phyloP scores from a whole-genome alignment of 1,140 invertebrate species.

The Pectinophora gossypiella region DNA sequence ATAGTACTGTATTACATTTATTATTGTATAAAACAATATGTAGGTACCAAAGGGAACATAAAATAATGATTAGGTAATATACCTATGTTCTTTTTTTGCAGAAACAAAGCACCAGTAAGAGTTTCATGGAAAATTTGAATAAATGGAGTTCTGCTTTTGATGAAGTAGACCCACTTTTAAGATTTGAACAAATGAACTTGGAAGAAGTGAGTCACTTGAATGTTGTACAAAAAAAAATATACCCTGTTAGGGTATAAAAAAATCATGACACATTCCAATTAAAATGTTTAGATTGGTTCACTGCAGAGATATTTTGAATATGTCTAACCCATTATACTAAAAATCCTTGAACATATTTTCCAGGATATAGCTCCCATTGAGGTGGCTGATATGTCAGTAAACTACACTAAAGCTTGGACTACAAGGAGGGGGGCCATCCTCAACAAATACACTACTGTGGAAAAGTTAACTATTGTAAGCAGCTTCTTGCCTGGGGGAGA shows the following conservation, averaged over 20 bases:
- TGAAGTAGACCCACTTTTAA: conserved; percentile 55
- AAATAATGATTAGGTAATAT: no score
- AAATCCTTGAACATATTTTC: neutral
- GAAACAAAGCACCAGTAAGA: conserved; percentile 41
- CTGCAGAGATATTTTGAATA: no score
- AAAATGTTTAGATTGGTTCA: no score
- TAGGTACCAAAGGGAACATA: no score
- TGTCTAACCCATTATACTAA: no score
- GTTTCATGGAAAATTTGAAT: conserved; percentile 50
- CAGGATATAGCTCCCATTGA: conserved; percentile 30
- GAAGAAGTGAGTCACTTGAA: conserved; percentile 53
- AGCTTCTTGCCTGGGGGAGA: conserved; percentile 89
- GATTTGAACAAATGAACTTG: conserved; percentile 57
- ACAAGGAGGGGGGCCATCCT: conserved; percentile 84
- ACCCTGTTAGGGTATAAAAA: no score
- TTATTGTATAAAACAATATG: no score
- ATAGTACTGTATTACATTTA: no score
- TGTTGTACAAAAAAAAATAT: no score
- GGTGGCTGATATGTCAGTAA: conserved; percentile 63
- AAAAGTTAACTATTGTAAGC: conserved; percentile 92
- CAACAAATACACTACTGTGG: conserved; percentile 92
- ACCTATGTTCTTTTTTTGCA: no score
- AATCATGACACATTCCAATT: no score
- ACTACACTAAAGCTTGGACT: conserved; percentile 84
- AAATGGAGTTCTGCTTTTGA: conserved; percentile 64